These are phyloP conservation scores for Pocillopora verrucosa DNA, from an alignment of 64 coral and sea anemone genomes.

Conservation along the genomic window DNA sequence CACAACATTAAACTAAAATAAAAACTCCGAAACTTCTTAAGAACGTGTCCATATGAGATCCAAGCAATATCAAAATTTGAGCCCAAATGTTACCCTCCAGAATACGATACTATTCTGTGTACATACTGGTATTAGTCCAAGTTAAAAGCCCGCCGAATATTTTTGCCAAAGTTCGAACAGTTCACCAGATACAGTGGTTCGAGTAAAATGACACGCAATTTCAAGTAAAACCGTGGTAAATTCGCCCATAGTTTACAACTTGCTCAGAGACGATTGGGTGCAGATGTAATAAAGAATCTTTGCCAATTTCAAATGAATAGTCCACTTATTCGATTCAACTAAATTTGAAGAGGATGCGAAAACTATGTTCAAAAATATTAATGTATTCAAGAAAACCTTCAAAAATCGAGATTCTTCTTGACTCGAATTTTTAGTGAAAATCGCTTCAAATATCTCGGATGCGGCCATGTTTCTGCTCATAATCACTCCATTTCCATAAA, in stretches of 20 bases:
- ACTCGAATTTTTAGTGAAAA: neutral
- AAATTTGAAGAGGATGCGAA: conserved; percentile 22
- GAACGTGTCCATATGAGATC: conserved; percentile 23
- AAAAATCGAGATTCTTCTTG: neutral
- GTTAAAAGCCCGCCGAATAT: conserved; percentile 27
- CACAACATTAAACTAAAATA: too few species aligned
- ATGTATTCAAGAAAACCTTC: conserved; percentile 8
- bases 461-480: neutral
- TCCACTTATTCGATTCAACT: conserved; percentile 22
- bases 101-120: too few species aligned
- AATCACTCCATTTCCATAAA: too few species aligned
- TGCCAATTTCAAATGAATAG: conserved; percentile 12
- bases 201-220: conserved; percentile 13
- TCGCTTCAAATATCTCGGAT: conserved; percentile 20
- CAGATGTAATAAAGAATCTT: too few species aligned
- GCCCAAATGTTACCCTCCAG: too few species aligned
- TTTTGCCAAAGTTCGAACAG: conserved; percentile 24
- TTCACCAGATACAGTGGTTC: conserved; percentile 19
- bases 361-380: neutral
- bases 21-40: neutral
- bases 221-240: conserved; percentile 18
- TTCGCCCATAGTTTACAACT: conserved; percentile 6
- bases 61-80: conserved; percentile 27
- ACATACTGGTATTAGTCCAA: conserved; percentile 13
- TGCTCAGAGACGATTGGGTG: too few species aligned